phyloP scores from a whole-genome alignment of 2,113 vertebrate genomes.

The Solea senegalensis region DNA sequence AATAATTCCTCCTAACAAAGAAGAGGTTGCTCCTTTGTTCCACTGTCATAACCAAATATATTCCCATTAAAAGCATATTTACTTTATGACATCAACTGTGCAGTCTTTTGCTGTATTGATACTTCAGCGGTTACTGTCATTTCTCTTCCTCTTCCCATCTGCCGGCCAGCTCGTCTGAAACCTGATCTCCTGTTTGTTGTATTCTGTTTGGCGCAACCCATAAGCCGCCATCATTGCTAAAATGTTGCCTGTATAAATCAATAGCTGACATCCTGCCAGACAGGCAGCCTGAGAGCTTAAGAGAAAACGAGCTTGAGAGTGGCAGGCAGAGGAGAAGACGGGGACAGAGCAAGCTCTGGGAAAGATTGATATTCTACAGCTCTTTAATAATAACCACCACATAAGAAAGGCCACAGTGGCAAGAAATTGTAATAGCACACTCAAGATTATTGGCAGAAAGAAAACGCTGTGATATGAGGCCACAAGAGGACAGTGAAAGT shows the following conservation, averaged over 20 bases:
- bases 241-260: constrained; percentile 77
- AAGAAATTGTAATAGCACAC: constrained; percentile 16
- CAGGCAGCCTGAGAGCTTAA: constrained; percentile 49
- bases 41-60: not conserved
- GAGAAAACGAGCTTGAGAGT: constrained; percentile 27
- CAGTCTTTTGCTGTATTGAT: constrained; percentile 4
- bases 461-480: constrained; percentile 14
- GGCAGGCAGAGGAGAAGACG: constrained; percentile 9
- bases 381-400: constrained; percentile 33
- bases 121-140: constrained; percentile 38
- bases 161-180: constrained; percentile 61
- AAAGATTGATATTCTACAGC: constrained; percentile 8
- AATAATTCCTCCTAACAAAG: not conserved
- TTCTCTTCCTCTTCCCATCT: constrained; percentile 49
- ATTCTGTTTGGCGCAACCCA: constrained; percentile 70
- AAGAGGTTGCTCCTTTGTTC: not conserved
- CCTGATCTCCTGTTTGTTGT: constrained; percentile 78
- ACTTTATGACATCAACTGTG: not conserved
- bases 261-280: constrained; percentile 81
- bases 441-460: not conserved
- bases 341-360: constrained; percentile 20
- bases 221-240: constrained; percentile 72
- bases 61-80: not conserved
- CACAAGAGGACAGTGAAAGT: constrained; percentile 1
- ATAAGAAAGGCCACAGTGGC: constrained; percentile 16